phyloP scores from a whole-genome alignment of 2,113 vertebrate genomes.

The Chaetops frenatus region DNA sequence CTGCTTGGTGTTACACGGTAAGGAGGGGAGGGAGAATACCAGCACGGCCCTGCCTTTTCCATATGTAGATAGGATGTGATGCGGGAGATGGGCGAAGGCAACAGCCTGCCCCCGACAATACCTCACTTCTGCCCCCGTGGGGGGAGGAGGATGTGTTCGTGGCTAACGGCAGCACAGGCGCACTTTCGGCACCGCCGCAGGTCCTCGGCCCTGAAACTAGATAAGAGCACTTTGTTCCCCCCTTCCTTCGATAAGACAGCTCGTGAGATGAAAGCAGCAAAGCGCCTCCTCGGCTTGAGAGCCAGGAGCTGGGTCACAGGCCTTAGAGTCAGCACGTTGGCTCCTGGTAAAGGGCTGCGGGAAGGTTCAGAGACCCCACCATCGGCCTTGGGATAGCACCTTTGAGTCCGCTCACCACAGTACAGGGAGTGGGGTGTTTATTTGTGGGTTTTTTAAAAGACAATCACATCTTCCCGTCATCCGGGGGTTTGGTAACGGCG shows the following conservation, averaged over 20 bases:
- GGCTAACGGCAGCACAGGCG: not conserved
- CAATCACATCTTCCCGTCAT: not conserved
- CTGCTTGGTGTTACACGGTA: not conserved
- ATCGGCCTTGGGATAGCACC: not conserved
- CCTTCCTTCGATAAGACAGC: not conserved
- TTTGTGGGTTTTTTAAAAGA: not conserved
- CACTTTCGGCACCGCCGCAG: not conserved
- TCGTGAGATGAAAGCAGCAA: not conserved
- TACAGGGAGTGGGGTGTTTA: not conserved
- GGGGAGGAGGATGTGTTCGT: not conserved
- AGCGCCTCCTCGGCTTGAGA: not conserved
- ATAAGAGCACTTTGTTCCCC: not conserved
- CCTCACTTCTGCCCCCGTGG: not conserved
- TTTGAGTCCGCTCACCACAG: not conserved
- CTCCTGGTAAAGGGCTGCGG: not conserved
- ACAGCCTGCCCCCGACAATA: not conserved
- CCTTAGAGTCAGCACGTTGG: not conserved
- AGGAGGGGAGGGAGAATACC: not conserved
- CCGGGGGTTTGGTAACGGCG: not conserved
- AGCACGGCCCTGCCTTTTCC: not conserved
- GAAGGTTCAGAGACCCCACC: not conserved
- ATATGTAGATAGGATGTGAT: not conserved
- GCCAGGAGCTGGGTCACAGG: not conserved
- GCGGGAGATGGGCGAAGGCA: not conserved
- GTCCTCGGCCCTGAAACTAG: constrained; percentile 5